A percentile compares a stretch with the other conserved stretches of the same genome.
phyloP scores from a whole-genome alignment of 2,888 invertebrate genomes.

The Hylaea fasciaria region DNA sequence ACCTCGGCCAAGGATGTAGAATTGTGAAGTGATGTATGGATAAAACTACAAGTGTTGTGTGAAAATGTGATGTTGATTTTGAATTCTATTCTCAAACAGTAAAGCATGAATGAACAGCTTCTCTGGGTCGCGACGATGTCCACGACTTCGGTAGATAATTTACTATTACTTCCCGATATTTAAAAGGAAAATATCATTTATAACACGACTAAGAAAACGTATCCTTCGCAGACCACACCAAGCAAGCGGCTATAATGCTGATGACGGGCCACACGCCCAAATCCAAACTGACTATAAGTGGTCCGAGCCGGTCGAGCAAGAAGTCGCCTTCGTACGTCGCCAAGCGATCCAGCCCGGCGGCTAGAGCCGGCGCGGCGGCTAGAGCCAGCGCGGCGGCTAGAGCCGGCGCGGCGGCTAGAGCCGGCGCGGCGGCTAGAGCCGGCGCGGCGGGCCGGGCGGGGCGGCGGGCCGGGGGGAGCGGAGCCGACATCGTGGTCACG shows the following conservation, averaged over 20 bases:
- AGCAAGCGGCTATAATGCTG: slow-evolving; percentile 76
- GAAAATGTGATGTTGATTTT: too few relatives aligned
- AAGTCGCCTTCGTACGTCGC: slow-evolving; percentile 46
- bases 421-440: slow-evolving; percentile 26
- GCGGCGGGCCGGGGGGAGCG: slow-evolving; percentile 29
- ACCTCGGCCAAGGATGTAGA: too few relatives aligned
- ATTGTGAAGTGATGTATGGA: too few relatives aligned
- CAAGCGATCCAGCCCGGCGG: slow-evolving; percentile 48
- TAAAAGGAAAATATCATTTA: too few relatives aligned
- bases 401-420: slow-evolving; percentile 32
- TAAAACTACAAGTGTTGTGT: too few relatives aligned
- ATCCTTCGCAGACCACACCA: slow-evolving; percentile 68
- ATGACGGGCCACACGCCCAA: slow-evolving; percentile 74
- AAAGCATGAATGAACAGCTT: too few relatives aligned
- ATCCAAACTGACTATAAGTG: slow-evolving; percentile 35
- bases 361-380: slow-evolving; percentile 9
- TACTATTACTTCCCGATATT: too few relatives aligned
- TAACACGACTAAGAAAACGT: too few relatives aligned
- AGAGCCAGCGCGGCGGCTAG: slow-evolving; percentile 22
- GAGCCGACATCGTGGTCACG: slow-evolving; percentile 21
- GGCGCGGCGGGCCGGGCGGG: slow-evolving; percentile 19
- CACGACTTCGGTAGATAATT: too few relatives aligned
- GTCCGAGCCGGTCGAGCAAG: slow-evolving; percentile 20
- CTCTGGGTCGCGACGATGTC: too few relatives aligned
- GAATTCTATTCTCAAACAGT: too few relatives aligned